Conservation (phyloP, 2,797 vertebrate species). For the Meda fulgida region DNA sequence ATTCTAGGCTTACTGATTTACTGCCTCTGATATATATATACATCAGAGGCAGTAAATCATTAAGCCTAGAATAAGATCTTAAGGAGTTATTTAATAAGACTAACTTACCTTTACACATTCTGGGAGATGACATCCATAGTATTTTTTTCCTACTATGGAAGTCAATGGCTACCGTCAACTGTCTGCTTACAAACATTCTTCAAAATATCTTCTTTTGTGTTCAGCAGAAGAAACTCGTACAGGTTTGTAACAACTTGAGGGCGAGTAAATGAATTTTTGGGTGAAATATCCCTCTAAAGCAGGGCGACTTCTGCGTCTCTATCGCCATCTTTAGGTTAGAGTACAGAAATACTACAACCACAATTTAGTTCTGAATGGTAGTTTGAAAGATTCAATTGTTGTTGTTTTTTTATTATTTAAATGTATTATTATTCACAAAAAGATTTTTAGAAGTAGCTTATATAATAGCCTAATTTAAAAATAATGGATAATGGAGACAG, state of each 20-base stretch:
- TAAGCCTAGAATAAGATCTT: background rate
- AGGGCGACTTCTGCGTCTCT: background rate
- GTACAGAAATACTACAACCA: background rate
- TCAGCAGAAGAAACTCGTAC: too few species aligned
- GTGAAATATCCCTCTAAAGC: background rate
- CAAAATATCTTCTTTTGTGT: too few species aligned
- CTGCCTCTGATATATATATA: too few species aligned
- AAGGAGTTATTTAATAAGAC: background rate
- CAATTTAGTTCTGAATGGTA: background rate
- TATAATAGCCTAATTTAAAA: too few species aligned
- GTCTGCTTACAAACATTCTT: too few species aligned
- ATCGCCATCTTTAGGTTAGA: conserved; percentile 14
- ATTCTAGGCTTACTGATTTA: too few species aligned
- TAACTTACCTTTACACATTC: background rate
- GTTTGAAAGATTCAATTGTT: background rate
- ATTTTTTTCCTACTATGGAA: too few species aligned
- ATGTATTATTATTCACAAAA: background rate
- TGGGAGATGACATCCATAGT: too few species aligned
- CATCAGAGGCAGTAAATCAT: background rate
- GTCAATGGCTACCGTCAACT: too few species aligned
- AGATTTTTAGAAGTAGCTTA: background rate
- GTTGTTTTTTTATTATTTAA: background rate
- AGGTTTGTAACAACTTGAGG: too few species aligned
- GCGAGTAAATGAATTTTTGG: too few species aligned
- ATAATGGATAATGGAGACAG: too few species aligned